Evolutionary conservation across 2,797 vertebrate species (phyloP).

Genomic region (Premnoplex brunnescens): DNA sequence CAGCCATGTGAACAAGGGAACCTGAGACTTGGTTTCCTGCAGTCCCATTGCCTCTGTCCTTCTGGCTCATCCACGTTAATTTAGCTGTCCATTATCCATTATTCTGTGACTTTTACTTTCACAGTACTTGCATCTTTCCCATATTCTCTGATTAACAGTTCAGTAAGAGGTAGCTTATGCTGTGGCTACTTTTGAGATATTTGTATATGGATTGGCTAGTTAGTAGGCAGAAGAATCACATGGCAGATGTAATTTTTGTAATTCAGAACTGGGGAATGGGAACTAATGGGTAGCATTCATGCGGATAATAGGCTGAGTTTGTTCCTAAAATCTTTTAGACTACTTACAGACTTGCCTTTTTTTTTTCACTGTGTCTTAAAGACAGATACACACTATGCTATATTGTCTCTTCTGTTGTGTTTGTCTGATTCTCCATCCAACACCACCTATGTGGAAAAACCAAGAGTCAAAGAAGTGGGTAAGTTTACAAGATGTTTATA

Average conservation of each 20-base stretch:
- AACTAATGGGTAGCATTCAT: neutral
- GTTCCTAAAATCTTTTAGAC: neutral
- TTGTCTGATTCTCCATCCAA: conserved; percentile 92
- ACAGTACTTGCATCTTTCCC: neutral
- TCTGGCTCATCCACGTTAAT: fast-evolving
- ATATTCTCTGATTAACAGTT: neutral
- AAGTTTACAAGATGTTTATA: conserved; percentile 41
- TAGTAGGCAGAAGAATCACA: neutral
- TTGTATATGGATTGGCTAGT: neutral
- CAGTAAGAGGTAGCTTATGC: neutral
- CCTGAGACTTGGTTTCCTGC: neutral
- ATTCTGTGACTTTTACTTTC: neutral
- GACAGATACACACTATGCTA: conserved; percentile 85
- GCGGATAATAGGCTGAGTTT: neutral
- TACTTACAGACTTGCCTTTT: neutral
- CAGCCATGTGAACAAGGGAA: neutral
- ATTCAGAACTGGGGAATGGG: neutral
- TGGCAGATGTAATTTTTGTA: neutral
- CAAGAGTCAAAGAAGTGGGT: conserved; percentile 89
- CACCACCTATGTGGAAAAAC: conserved; percentile 87
- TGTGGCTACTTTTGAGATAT: neutral
- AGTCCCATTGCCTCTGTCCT: neutral
- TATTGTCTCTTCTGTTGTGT: conserved; percentile 88
- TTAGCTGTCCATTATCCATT: neutral
- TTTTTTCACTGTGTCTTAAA: conserved; percentile 58